These are phyloP conservation scores for Tapera naevia DNA, from an alignment of 2,797 vertebrate genomes.

Conservation along the genomic window DNA sequence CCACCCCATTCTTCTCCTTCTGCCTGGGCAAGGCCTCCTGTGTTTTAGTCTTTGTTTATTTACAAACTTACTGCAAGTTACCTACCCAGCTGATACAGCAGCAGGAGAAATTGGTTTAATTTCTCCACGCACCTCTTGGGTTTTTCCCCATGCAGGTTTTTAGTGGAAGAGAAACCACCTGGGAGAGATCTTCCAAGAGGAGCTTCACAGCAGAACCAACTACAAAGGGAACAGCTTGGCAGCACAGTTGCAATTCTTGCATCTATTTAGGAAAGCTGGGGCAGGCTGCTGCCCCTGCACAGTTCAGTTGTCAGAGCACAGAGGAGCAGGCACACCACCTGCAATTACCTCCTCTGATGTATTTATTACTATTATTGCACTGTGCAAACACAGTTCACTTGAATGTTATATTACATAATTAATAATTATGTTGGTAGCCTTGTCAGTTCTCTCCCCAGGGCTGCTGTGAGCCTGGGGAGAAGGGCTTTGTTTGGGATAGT, in stretches of 20 bases:
- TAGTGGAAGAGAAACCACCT: background rate
- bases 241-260: background rate
- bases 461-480: background rate
- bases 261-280: background rate
- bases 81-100: background rate
- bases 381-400: background rate
- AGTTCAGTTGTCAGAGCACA: fast-evolving
- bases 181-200: background rate
- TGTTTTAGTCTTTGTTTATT: background rate
- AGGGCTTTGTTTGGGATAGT: background rate
- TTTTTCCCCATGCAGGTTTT: background rate
- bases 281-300: background rate
- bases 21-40: background rate
- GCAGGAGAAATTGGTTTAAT: background rate
- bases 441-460: background rate
- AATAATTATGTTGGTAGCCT: no score
- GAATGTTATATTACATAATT: background rate
- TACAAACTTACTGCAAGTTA: background rate
- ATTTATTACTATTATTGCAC: background rate
- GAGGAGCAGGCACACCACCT: background rate
- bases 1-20: background rate
- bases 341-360: background rate
- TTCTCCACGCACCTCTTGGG: background rate
- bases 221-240: fast-evolving
- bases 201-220: background rate